Evolutionary conservation across 1,140 invertebrate genomes (phyloP), one percentile per base, ranked within the genome.

Genomic region (Pogonomyrmex barbatus): DNA sequence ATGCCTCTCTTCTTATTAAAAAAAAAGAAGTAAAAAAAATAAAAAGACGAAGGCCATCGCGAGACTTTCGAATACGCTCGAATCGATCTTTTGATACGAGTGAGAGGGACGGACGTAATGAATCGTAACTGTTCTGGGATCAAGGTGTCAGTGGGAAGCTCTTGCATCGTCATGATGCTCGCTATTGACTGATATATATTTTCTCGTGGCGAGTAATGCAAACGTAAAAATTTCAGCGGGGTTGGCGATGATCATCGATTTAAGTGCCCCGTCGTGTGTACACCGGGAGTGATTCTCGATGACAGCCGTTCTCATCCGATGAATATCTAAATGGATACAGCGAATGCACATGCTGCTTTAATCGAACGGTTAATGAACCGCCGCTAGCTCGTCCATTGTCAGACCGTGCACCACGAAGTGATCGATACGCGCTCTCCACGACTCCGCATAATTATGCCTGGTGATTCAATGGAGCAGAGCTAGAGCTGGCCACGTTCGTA

Each of bases 351-450:
- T 71, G 83, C 90, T 71, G 86, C 86, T 89, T 91, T 91, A 88
- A 92, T 91, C 86, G 84, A 87, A 88, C 88, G 87, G 86, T 90
- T 91, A 89, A 92, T 88, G 91, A 92, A 92, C 75, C 88, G 86
- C 39, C 79, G 75, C 71, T 65, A 81, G 50, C 56, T 67, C 71
- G 60, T 45, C 86, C 90, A 92, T 92, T 91, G 90, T 90, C 86
- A 86, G 81, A 47, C 60, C 24, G 52, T 79, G 86, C 81, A 65
- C 71, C 75, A 75, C 65, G 82, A 83, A 86, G 82, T 77, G 85
- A 89, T 89, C 87, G 90, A 91, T 82, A 86, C 85, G 76, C 88
- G 86, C 14, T 67, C 81, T 62, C 77, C 83, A 71, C 87, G 83
- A 60, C 89, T 90, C 86, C 84, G 78, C 89, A 90, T 90, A 91